Evolutionary conservation across 2,797 vertebrate species (phyloP).

Genomic region (Odontamblyopus lacepedii): DNA sequence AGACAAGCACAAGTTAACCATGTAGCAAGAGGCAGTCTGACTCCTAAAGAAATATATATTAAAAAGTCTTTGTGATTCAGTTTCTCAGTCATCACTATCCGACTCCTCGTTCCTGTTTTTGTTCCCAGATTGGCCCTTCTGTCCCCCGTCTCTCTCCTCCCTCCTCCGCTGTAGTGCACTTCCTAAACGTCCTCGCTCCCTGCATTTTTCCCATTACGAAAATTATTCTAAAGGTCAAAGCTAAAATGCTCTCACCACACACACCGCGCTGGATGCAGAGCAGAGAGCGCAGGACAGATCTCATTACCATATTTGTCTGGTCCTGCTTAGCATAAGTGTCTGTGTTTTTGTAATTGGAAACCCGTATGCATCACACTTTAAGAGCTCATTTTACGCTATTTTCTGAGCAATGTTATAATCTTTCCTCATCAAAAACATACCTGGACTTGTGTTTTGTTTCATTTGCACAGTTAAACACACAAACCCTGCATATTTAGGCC

Average conservation of each 20-base stretch:
- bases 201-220: background rate
- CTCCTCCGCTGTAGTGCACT: background rate
- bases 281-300: background rate
- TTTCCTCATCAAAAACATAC: no score
- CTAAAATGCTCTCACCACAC: background rate
- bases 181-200: background rate
- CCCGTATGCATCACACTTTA: no score
- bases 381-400: no score
- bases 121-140: background rate
- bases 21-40: no score
- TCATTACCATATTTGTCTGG: background rate
- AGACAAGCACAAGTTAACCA: no score
- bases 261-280: background rate
- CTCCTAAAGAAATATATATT: no score
- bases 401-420: no score
- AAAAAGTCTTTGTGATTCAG: background rate
- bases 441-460: no score
- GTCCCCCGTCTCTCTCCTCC: background rate
- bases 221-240: background rate
- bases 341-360: background rate
- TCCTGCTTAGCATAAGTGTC: background rate
- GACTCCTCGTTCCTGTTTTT: background rate
- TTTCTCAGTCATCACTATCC: background rate
- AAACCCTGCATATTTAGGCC: no score
- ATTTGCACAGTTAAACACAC: no score